phyloP scores from a whole-genome alignment of 1,140 invertebrate species.

The Anastrepha obliqua region DNA sequence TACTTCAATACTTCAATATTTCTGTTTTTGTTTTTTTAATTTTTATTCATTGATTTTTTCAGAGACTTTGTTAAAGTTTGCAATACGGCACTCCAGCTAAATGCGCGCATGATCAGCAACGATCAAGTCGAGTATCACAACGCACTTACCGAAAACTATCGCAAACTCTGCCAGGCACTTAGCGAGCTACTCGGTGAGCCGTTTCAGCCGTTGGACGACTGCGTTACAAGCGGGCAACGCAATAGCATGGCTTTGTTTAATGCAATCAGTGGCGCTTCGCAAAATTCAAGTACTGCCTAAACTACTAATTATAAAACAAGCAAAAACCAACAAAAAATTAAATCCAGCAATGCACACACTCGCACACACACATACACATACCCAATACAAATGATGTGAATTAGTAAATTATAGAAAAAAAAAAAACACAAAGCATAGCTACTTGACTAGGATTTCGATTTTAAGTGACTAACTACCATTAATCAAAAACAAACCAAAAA shows the following conservation, averaged over 20 bases:
- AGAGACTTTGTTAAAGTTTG: constrained; percentile 93
- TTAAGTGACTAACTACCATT: constrained; percentile 29
- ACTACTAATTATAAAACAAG: constrained; percentile 57
- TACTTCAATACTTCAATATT: constrained; percentile 53
- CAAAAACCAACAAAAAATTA: constrained; percentile 37
- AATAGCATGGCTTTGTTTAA: constrained; percentile 82
- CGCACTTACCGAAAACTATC: constrained; percentile 88
- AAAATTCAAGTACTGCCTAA: constrained; percentile 81
- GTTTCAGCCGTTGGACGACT: constrained; percentile 69
- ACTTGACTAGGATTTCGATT: constrained; percentile 45
- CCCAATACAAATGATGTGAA: constrained; percentile 59
- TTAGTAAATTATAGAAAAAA: constrained; percentile 60
- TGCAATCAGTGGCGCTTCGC: constrained; percentile 81
- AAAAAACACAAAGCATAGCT: constrained; percentile 55
- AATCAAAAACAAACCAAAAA: background rate
- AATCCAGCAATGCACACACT: constrained; percentile 32
- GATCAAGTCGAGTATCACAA: constrained; percentile 94
- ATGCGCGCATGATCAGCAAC: constrained; percentile 87
- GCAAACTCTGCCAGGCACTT: constrained; percentile 88
- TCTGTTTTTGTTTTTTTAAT: constrained; percentile 48
- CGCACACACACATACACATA: constrained; percentile 54
- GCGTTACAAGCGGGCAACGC: constrained; percentile 72
- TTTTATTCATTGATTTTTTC: constrained; percentile 65
- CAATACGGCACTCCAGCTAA: constrained; percentile 89
- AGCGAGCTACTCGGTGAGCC: constrained; percentile 82